Conservation (phyloP, 1,140 invertebrate genomes). For the Drosophila rhopaloa region DNA sequence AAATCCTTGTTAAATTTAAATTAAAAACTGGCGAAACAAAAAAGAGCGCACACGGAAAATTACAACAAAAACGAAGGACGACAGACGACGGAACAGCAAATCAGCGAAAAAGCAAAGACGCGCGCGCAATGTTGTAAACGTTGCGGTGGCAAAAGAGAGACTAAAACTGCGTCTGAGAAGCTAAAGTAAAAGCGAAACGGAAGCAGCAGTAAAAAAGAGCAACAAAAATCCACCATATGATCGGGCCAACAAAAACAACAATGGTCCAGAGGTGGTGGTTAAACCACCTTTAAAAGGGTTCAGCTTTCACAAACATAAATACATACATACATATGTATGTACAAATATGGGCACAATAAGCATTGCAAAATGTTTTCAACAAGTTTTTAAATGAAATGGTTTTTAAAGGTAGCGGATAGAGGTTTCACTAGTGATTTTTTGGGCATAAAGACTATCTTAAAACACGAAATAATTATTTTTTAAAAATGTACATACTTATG, state of each 20-base stretch:
- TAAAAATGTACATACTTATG: too few species aligned
- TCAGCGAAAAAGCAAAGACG: slow-evolving; percentile 43
- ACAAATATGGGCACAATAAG: not conserved
- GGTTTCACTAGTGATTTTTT: too few species aligned
- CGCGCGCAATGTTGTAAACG: slow-evolving; percentile 69
- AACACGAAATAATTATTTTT: too few species aligned
- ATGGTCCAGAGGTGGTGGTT: slow-evolving; percentile 14
- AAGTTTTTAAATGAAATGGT: not conserved
- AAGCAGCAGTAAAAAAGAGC: slow-evolving; percentile 29
- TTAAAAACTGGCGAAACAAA: slow-evolving; percentile 31
- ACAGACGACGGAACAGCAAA: slow-evolving; percentile 22
- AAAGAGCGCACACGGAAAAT: slow-evolving; percentile 25
- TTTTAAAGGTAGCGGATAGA: not conserved
- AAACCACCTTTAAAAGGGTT: not conserved
- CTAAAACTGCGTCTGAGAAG: slow-evolving; percentile 38
- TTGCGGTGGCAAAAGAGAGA: slow-evolving; percentile 55
- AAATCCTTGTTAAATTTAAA: slow-evolving; percentile 38
- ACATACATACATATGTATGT: not conserved
- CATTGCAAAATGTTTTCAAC: not conserved
- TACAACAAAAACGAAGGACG: slow-evolving; percentile 41
- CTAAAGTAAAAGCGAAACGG: slow-evolving; percentile 9
- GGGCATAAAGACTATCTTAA: too few species aligned
- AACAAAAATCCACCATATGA: slow-evolving; percentile 55
- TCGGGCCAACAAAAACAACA: slow-evolving; percentile 23
- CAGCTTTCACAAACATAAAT: slow-evolving; percentile 1